phyloP scores from a whole-genome alignment of 2,797 vertebrate species.

The Molossus molossus region DNA sequence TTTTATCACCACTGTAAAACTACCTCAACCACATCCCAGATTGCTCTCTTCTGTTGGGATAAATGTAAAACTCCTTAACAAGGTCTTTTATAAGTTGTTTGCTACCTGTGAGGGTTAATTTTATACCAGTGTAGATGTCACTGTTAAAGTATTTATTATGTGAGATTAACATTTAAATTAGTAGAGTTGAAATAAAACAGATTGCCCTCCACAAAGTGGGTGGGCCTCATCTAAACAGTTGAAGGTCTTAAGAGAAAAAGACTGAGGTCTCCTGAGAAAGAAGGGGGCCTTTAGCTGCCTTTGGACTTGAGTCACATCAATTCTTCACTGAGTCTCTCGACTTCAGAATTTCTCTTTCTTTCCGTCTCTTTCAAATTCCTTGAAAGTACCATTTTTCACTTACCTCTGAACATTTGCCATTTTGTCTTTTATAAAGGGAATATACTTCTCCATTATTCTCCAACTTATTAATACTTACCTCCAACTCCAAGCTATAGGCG shows the following conservation, averaged over 20 bases:
- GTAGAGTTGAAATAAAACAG: not conserved
- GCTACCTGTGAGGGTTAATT: not conserved
- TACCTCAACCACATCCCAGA: not conserved
- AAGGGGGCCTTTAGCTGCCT: not conserved
- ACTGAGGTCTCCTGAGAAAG: not conserved
- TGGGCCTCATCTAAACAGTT: not conserved
- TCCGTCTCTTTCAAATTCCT: conserved; percentile 16
- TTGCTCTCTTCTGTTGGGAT: not conserved
- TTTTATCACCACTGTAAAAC: not conserved
- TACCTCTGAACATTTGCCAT: not conserved
- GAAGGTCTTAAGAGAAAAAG: conserved; percentile 7
- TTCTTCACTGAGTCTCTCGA: not conserved
- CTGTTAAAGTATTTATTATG: not conserved
- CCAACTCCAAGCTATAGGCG: not conserved
- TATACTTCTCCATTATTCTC: not conserved
- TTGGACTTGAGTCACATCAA: not conserved
- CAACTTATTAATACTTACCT: not conserved
- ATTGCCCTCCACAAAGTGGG: not conserved
- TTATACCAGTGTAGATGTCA: not conserved
- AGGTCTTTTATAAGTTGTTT: not conserved
- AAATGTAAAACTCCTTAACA: conserved; percentile 41
- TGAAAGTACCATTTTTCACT: not conserved
- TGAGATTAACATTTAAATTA: conserved; percentile 27
- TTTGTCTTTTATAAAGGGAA: not conserved
- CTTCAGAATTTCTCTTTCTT: not conserved